Evolutionary conservation across 2,113 vertebrate genomes (phyloP).

Genomic region (Percopsis transmontana): DNA sequence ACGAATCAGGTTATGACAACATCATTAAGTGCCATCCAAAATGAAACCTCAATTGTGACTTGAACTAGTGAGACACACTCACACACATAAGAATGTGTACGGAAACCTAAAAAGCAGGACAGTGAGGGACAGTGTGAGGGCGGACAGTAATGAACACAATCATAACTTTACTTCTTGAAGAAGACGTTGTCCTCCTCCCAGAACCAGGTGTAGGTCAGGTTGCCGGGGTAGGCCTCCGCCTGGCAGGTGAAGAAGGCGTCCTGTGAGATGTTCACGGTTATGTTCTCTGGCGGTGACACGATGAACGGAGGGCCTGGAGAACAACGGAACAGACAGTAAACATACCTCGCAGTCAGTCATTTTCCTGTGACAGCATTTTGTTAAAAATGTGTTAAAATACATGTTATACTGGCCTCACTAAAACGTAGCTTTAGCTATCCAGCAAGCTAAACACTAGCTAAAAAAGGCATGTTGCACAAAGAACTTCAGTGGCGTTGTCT

Average conservation of each 20-base stretch:
- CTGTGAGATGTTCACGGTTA: conserved; percentile 99
- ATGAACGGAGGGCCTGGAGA: conserved; percentile 86
- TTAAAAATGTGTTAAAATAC: no score
- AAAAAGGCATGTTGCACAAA: no score
- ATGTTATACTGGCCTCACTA: no score
- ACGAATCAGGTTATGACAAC: no score
- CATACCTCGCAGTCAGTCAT: neutral
- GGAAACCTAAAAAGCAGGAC: neutral
- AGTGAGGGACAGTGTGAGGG: conserved; percentile 13
- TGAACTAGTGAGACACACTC: no score
- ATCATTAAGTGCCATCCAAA: no score
- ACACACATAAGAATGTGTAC: no score
- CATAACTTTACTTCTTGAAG: conserved; percentile 96
- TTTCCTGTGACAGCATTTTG: no score
- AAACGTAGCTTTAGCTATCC: no score
- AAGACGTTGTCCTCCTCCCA: conserved; percentile 98
- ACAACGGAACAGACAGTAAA: neutral
- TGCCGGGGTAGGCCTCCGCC: conserved; percentile 97
- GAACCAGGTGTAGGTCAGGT: conserved; percentile 98
- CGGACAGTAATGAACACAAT: conserved; percentile 65
- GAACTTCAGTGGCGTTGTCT: no score
- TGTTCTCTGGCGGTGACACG: conserved; percentile 94
- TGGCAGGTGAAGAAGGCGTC: conserved; percentile 99
- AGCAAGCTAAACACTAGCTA: no score
- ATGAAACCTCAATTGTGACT: no score